Percentiles rank a stretch among this genome's conserved stretches.
Evolutionary conservation across 2,888 invertebrate species (phyloP).

Genomic region (Cheilosia impressa): DNA sequence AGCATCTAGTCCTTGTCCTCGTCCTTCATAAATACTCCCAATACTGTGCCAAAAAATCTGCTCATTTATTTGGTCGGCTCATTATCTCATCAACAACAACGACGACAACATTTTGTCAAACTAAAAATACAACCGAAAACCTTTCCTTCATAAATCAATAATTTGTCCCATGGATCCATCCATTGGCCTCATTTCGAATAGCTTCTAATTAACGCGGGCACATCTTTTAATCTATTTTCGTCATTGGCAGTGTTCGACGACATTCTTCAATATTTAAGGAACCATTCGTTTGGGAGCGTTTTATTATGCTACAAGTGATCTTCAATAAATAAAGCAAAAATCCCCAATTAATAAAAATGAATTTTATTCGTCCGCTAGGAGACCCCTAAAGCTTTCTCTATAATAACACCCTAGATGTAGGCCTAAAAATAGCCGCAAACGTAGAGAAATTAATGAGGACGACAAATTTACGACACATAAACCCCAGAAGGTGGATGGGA

Average conservation of each 20-base stretch:
- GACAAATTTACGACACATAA: constrained; percentile 69
- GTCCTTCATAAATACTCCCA: too few species aligned
- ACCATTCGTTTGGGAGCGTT: constrained; percentile 26
- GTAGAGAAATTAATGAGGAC: constrained; percentile 61
- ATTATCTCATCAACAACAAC: too few species aligned
- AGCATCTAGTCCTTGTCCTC: too few species aligned
- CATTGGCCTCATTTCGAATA: constrained; percentile 1
- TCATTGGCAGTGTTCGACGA: not conserved
- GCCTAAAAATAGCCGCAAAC: constrained; percentile 42
- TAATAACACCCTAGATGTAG: not conserved
- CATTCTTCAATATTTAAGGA: constrained; percentile 4
- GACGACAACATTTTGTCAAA: too few species aligned
- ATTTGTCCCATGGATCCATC: not conserved
- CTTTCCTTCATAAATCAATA: not conserved
- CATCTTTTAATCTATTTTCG: constrained; percentile 11
- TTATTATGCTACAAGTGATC: constrained; percentile 43
- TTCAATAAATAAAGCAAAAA: constrained; percentile 57
- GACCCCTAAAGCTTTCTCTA: constrained; percentile 33
- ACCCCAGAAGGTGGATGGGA: constrained; percentile 57
- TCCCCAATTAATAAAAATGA: constrained; percentile 67
- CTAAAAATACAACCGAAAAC: too few species aligned
- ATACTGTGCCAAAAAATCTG: too few species aligned
- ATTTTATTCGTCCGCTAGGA: constrained; percentile 47
- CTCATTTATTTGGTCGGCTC: too few species aligned
- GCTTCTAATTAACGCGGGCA: not conserved